Percentiles rank a stretch among this genome's conserved stretches.
These are phyloP conservation scores for Malaclemys terrapin DNA, from an alignment of 2,113 vertebrate species.

Conservation along the genomic window DNA sequence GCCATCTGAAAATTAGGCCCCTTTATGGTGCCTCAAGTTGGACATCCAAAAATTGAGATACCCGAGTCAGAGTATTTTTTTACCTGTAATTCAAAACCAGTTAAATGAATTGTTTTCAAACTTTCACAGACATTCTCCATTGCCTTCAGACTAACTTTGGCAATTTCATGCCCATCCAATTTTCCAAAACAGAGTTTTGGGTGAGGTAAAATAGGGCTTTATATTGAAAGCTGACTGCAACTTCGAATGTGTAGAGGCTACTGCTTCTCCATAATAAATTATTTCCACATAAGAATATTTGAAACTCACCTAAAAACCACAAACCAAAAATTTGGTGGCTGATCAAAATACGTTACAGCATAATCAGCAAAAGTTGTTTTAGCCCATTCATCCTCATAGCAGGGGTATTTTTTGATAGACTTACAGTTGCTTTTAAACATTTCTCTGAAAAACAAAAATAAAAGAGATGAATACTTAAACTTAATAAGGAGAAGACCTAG, in stretches of 20 bases:
- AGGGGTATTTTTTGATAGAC: conserved; percentile 81
- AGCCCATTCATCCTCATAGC: conserved; percentile 87
- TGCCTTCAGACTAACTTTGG: neutral
- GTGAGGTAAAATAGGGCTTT: neutral
- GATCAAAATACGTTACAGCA: conserved; percentile 78
- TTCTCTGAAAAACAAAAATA: conserved; percentile 77
- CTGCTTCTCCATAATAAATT: neutral
- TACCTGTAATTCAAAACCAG: neutral
- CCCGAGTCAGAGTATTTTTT: neutral
- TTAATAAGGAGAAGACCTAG: neutral
- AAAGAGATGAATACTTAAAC: neutral
- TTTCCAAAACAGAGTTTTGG: neutral
- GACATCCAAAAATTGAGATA: neutral
- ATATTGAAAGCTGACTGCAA: neutral
- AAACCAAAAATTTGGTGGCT: conserved; percentile 84
- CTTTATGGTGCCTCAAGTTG: neutral
- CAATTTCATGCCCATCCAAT: neutral
- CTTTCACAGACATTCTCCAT: neutral
- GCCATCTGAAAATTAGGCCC: neutral
- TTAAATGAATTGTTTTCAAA: neutral
- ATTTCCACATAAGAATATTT: neutral
- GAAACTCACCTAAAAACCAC: conserved; percentile 90
- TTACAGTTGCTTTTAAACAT: conserved; percentile 84
- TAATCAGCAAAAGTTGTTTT: conserved; percentile 86
- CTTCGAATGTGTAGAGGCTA: fast-evolving